phyloP scores from a whole-genome alignment of 2,113 vertebrate genomes.

The Rissa tridactyla region DNA sequence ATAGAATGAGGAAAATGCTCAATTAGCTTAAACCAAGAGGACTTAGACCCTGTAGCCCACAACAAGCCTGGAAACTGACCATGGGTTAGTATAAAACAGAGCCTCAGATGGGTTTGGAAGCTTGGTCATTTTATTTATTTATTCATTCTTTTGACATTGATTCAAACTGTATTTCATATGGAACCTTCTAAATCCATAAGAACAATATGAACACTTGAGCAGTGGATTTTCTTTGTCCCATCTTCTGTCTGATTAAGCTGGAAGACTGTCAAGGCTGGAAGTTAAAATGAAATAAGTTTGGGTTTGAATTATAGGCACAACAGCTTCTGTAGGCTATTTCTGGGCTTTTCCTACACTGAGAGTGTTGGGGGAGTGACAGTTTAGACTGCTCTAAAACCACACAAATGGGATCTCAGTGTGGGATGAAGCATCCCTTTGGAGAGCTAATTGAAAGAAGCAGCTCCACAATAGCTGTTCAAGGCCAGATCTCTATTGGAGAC shows the following conservation, averaged over 20 bases:
- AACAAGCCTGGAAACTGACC: neutral
- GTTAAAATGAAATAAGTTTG: neutral
- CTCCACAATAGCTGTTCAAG: slow-evolving; percentile 1
- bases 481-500: neutral
- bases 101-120: neutral
- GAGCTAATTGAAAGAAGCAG: slow-evolving; percentile 30
- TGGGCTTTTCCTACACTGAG: neutral
- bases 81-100: neutral
- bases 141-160: neutral
- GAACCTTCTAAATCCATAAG: neutral
- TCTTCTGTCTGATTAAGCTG: neutral
- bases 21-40: neutral
- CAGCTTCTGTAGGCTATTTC: neutral
- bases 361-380: neutral
- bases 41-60: neutral
- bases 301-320: neutral
- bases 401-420: neutral
- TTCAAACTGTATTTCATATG: neutral
- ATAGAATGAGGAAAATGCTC: neutral
- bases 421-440: slow-evolving; percentile 9
- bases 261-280: neutral
- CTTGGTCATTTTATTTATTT: neutral
- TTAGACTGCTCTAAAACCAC: neutral
- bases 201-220: neutral
- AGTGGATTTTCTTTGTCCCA: neutral